Evolutionary conservation across 37 sponge, comb jelly and placozoan species (phyloP), one percentile per base, ranked within the genome.

Genomic region (Axinella damicornis): DNA sequence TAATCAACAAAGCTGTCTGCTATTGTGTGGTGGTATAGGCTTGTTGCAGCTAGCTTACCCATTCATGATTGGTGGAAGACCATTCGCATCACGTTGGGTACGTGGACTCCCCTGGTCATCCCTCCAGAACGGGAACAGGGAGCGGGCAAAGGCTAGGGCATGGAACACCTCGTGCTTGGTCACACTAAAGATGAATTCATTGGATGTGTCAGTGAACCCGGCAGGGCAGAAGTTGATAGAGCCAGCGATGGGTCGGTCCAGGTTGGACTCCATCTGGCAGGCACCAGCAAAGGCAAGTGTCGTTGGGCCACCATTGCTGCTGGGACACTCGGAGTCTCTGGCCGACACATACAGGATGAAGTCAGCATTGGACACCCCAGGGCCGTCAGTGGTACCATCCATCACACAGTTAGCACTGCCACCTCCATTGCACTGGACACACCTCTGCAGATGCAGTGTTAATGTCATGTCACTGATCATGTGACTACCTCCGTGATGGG

Each of bases 241-340:
- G 1, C 94, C 96, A 69, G 90, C 96, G 19, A 95, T 80, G 6
- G 96, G 96, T 59, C 95, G 71, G 83, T 96, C 94, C 16, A 78
- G 65, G 11, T 46, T 57, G 21, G 19, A 25, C n/a, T 96, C 96
- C 57, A 81, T 54, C 65, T 88, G 85, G 57, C 96, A 96, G 64
- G 67, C 53, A 34, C 61, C 16, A 22, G 96, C 96, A 67, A 83
- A 93, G 33, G 96, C 96, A 15, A 93, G 61, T 22, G 65, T 81
- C 15, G 87, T 19, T 1, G 30, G 62, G 55, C 65, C 59, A 63
- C 1, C 2, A 16, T 31, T 65, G 24, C 75, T 38, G 13, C 9
- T 18, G 77, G 79, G 73, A 9, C 82, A 80, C 2, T 55, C 56
- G 5, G 86, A 46, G 17, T 70, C 57, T 36, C 35, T 53, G 20